phyloP scores from a whole-genome alignment of 2,113 vertebrate species.

The Caloenas nicobarica region DNA sequence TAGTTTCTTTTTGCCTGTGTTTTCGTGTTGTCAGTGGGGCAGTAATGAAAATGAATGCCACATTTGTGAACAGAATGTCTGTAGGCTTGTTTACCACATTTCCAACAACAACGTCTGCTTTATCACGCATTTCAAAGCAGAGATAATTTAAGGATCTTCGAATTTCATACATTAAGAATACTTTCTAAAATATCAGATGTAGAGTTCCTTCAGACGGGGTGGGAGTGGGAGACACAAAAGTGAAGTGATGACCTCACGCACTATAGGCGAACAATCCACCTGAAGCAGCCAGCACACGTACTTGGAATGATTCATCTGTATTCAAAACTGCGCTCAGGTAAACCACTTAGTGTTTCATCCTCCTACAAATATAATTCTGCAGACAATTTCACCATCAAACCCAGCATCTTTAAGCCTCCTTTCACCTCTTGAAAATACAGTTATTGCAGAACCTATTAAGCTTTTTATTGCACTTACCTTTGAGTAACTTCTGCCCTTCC shows the following conservation, averaged over 20 bases:
- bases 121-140: slow-evolving; percentile 67
- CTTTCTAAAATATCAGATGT: slow-evolving; percentile 32
- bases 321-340: not conserved
- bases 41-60: slow-evolving; percentile 69
- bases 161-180: slow-evolving; percentile 62
- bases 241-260: not conserved
- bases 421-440: not conserved
- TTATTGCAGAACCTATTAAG: slow-evolving; percentile 25
- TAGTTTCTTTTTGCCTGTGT: slow-evolving; percentile 54
- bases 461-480: slow-evolving; percentile 75
- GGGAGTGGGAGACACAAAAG: slow-evolving; percentile 53
- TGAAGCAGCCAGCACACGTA: slow-evolving; percentile 1
- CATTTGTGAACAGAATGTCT: slow-evolving; percentile 74
- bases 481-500: slow-evolving; percentile 81
- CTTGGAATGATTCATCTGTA: slow-evolving; percentile 18
- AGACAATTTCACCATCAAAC: slow-evolving; percentile 28
- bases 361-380: slow-evolving; percentile 16
- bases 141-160: slow-evolving; percentile 66
- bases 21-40: slow-evolving; percentile 70
- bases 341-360: not conserved
- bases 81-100: slow-evolving; percentile 73
- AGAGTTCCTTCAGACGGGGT: slow-evolving; percentile 48
- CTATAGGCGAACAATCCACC: slow-evolving; percentile 9
- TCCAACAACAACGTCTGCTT: slow-evolving; percentile 75
- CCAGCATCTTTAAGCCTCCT: not conserved